Evolutionary conservation across 2,113 vertebrate genomes (phyloP), one percentile per base, ranked within the genome.

Genomic region (Naja naja): DNA sequence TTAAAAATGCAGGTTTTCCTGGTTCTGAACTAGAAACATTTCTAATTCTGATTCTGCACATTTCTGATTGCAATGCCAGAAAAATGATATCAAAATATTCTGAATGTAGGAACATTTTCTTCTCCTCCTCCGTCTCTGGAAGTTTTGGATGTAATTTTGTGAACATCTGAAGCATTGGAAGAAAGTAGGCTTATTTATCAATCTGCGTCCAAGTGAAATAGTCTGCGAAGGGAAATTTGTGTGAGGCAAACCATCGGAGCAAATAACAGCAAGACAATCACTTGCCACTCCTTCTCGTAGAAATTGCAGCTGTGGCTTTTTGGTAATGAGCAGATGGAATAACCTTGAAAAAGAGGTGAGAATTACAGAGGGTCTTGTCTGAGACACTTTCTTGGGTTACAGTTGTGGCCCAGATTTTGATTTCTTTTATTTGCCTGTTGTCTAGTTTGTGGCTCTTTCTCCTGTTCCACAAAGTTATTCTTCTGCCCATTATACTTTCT

Each of bases 221-320:
- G 90, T 52, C 91, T 3, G 12, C 89, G 69, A 87, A 58, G 12
- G 94, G 81, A n/a, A 92, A 39, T 8, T 7, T 53, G 56, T 64
- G 90, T 64, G 34, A 93, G 60, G 94, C 54, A 5, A 95, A 89
- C 74, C 94, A 85, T 52, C 58, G 55, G 22, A 94, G 34, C 89
- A 94, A 93, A 94, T 90, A 89, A 52, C 94, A 95, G 89, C 58
- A 25, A 95, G 55, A 69, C 27, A 93, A 92, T 88, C 85, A 30
- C 2, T 56, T 43, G 0, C 92, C 86, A n/a, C 47, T 47, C 47
- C 47, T 47, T 47, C 94, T 9, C 54, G 69, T 25, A 93, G 9
- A 0, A 0, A 27, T 92, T 95, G 94, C 93, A 95, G 92, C 91
- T 95, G 92, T 92, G 94, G 3, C 7, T 52, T 95, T 95, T 74